Base-by-base conservation (phyloP, 1,140 invertebrate species). In the Acromyrmex charruanus region DNA sequence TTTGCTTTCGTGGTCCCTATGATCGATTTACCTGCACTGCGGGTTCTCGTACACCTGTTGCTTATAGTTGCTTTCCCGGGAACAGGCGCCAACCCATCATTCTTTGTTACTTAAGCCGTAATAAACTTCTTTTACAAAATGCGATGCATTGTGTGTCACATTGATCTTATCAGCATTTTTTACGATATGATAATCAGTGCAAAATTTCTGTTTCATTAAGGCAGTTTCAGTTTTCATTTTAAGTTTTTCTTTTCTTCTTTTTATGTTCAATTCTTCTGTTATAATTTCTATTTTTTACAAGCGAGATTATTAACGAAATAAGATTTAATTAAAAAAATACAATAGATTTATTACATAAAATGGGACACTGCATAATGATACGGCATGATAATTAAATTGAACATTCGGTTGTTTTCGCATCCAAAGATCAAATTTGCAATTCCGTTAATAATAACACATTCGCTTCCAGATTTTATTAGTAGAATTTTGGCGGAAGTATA, bases 31-130 rank as follows among this genome's bases (percentile, higher is more conserved):
- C 25, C 44, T 58, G 51, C 35, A 25, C 25, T 39, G 14, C 49
- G 51, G 58, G 2, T 53, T 58, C 31, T 68, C 18, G 18, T 44
- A 72, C 89, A 90, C 89, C 89, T 90, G 89, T 90, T 90, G 88
- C 88, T 89, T 31, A 89, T 68, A 31, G 63, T 44, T 84, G 82
- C 72, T 89, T 89, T 90, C 49, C 31, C 44, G 66, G 3, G 59
- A 75, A 58, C 69, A 63, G 58, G 10, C 85, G 14, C n/a, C 39
- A 44, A 65, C 4, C 49, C n/a, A 39, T 5, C 39, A 10, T 53
- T 49, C 61, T 53, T 69, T 18, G 25, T 25, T 25, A 68, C 44
- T 86, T 80, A 66, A 74, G 16, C 2, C 2, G 6, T 35, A 10
- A 35, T 9, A 25, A 2, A 44, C n/a, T 5, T 21, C 63, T 81